A percentile compares a stretch with the other conserved stretches of the same genome.
Conservation (phyloP, 2,113 vertebrate species). For the Caretta caretta region DNA sequence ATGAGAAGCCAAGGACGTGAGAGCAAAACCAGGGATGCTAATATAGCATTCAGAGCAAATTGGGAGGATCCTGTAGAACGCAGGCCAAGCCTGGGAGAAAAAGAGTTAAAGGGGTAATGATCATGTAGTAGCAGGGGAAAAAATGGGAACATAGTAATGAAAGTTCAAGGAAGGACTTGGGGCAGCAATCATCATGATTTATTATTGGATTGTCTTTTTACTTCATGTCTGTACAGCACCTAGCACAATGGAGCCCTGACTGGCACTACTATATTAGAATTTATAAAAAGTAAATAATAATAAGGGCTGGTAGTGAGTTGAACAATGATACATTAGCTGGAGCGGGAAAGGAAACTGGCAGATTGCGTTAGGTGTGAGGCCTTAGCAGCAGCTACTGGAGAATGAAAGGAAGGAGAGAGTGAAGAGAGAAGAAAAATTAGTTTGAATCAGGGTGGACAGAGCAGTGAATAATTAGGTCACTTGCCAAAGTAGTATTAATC, state of each 20-base stretch:
- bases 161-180: background rate
- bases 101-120: background rate
- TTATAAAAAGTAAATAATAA: background rate
- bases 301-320: background rate
- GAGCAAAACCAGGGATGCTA: background rate
- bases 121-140: background rate
- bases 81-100: background rate
- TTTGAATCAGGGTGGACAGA: slow-evolving; percentile 59
- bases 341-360: background rate
- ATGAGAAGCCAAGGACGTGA: background rate
- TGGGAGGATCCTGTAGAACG: background rate
- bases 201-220: background rate
- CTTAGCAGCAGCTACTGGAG: background rate
- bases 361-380: background rate
- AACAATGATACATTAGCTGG: background rate
- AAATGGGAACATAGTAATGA: background rate
- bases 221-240: background rate
- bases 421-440: slow-evolving; percentile 18
- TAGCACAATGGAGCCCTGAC: background rate
- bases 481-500: slow-evolving; percentile 8
- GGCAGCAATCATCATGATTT: background rate
- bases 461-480: slow-evolving; percentile 46
- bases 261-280: background rate
- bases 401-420: background rate
- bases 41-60: background rate